phyloP scores from a whole-genome alignment of 2,888 invertebrate genomes.

The Arenicola marina region DNA sequence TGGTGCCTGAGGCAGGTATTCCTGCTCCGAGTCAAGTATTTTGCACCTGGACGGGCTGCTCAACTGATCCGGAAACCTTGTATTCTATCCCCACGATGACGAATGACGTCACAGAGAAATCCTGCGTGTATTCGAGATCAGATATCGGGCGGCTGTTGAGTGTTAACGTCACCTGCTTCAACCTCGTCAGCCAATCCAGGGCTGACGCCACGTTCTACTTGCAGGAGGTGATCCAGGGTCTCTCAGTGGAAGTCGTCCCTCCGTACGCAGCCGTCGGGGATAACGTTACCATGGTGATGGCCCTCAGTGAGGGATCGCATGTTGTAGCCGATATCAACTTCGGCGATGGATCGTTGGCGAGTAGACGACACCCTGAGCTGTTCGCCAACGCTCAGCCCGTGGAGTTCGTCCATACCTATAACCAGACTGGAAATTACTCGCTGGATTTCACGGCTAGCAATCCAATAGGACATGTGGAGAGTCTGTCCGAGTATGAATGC shows the following conservation, averaged over 20 bases:
- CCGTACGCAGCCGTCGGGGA: background rate
- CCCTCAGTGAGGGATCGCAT: background rate
- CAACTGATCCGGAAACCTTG: no score
- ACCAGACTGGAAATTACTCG: background rate
- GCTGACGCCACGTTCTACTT: background rate
- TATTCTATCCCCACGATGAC: background rate
- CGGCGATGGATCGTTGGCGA: background rate
- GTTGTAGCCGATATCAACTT: background rate
- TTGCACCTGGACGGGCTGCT: background rate
- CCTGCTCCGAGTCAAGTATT: background rate
- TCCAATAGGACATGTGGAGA: background rate
- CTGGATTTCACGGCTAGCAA: background rate
- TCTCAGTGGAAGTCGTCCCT: background rate
- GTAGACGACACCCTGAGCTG: no score
- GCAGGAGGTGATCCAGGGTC: background rate
- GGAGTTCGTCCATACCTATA: background rate
- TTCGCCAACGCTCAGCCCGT: background rate
- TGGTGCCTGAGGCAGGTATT: no score
- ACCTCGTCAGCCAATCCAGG: background rate
- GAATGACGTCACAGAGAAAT: background rate
- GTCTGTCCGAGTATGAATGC: background rate
- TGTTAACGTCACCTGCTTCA: background rate
- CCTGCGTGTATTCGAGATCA: background rate
- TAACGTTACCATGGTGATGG: background rate
- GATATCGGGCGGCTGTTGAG: background rate